Percentiles rank a stretch among this genome's conserved stretches.
These are phyloP conservation scores for Drosophila parthenogenetica DNA, from an alignment of 2,888 invertebrate genomes.

Conservation along the genomic window DNA sequence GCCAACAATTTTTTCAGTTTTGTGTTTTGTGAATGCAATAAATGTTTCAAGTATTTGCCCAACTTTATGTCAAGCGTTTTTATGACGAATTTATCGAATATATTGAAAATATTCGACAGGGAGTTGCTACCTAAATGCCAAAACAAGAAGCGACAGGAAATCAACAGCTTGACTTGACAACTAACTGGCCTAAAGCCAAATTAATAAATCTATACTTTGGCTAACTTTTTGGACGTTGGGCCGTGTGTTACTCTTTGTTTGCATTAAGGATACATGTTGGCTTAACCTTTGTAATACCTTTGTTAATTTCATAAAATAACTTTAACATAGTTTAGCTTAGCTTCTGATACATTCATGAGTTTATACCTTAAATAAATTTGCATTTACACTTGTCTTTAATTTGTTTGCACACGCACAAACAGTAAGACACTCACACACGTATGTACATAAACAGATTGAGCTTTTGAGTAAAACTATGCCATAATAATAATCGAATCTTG, in stretches of 20 bases:
- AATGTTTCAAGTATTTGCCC: slow-evolving; percentile 57
- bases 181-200: slow-evolving; percentile 32
- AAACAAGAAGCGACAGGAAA: slow-evolving; percentile 35
- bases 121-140: slow-evolving; percentile 30
- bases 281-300: slow-evolving; percentile 3
- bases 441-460: slow-evolving; percentile 13
- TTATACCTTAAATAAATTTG: slow-evolving; percentile 6
- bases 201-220: slow-evolving; percentile 24
- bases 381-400: slow-evolving; percentile 32
- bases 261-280: slow-evolving; percentile 16
- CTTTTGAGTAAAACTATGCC: slow-evolving; percentile 37
- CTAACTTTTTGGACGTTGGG: slow-evolving; percentile 3
- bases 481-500: slow-evolving; percentile 64
- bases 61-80: slow-evolving; percentile 58
- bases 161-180: slow-evolving; percentile 61
- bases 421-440: slow-evolving; percentile 6
- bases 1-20: slow-evolving; percentile 21
- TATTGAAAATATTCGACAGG: slow-evolving; percentile 1
- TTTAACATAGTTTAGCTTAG: neutral
- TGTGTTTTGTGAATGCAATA: slow-evolving; percentile 45
- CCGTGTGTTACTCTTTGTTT: neutral
- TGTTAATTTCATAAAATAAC: slow-evolving; percentile 15
- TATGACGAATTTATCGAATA: slow-evolving; percentile 68
- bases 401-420: slow-evolving; percentile 18
- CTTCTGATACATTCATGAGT: neutral